Evolutionary conservation across 2,797 vertebrate genomes (phyloP), one percentile per base, ranked within the genome.

Genomic region (Schizothorax lantsangensis): DNA sequence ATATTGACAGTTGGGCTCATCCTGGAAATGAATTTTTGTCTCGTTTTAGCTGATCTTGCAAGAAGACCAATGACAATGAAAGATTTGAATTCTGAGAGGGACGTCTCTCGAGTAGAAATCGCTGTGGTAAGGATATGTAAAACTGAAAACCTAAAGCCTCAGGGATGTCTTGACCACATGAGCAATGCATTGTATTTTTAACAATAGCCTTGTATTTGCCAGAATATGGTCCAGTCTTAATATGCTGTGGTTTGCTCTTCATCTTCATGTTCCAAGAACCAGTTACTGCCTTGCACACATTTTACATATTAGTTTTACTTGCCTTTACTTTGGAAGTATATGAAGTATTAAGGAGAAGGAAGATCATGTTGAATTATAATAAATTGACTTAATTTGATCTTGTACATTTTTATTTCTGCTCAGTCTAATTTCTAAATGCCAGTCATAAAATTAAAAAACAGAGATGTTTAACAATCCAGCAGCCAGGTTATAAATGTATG

Each of bases 141-240:
- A 45, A 83, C 68, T 57, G 6, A 89, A 62, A 78, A 71, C 54
- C 26, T 85, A 40, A 49, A 83, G 33, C 69, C 64, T 69, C 52
- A 10, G 52, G 83, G 54, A 36, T 45, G 38, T 81, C 12, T 66
- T 81, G 30, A 77, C 52, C 64, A 81, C 62, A 81, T n/a, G 66
- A 40, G 3, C n/a, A 80, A 49, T 30, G 8, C 17, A 69, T 79
- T 72, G 23, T 75, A 45, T 36, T 47, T 43, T 47, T 11, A 84
- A 66, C 54, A 83, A 83, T 78, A 47, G 72, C 21, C 26, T 64
- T 68, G 71, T 19, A 57, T 19, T 33, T 77, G 86, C 84, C 80
- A 74, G 21, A 43, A 86, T 54, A n/a, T 79, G 59, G 85, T 78
- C 7, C 59, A 49, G 23, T 66, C 40, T 78, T 54, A 83, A 79